Conservation (phyloP, 2,888 invertebrate species). For the Camptogramma bilineatum region DNA sequence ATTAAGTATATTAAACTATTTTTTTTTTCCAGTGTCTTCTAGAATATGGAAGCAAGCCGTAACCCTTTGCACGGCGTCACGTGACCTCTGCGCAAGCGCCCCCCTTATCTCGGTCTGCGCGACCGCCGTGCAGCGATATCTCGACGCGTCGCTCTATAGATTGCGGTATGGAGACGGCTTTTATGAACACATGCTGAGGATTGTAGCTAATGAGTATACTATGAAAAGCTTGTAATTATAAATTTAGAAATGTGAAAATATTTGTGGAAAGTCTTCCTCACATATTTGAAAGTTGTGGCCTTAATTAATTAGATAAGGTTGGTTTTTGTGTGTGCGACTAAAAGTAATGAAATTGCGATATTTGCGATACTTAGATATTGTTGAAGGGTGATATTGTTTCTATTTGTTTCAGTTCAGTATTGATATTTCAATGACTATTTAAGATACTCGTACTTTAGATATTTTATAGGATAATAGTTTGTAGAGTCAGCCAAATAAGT, state of each 20-base stretch:
- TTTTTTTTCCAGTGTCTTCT: slow-evolving; percentile 69
- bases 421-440: not conserved
- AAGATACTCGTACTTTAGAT: not conserved
- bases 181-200: slow-evolving; percentile 55
- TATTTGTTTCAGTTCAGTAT: not conserved
- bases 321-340: not conserved
- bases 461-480: not conserved
- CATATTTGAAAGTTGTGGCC: slow-evolving; percentile 20
- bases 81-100: slow-evolving; percentile 60
- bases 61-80: slow-evolving; percentile 83
- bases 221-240: slow-evolving; percentile 14
- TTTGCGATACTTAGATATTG: no score
- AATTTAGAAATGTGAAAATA: not conserved
- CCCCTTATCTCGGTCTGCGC: slow-evolving; percentile 48
- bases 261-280: slow-evolving; percentile 28
- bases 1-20: no score
- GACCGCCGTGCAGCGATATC: slow-evolving; percentile 60
- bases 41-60: slow-evolving; percentile 88
- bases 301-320: slow-evolving; percentile 6
- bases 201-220: slow-evolving; percentile 53
- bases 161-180: slow-evolving; percentile 56
- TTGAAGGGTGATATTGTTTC: slow-evolving; percentile 6
- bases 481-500: not conserved
- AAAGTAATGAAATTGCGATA: not conserved
- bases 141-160: slow-evolving; percentile 63